Evolutionary conservation across 2,797 vertebrate species (phyloP).

Genomic region (Pseudochromis fuscus): DNA sequence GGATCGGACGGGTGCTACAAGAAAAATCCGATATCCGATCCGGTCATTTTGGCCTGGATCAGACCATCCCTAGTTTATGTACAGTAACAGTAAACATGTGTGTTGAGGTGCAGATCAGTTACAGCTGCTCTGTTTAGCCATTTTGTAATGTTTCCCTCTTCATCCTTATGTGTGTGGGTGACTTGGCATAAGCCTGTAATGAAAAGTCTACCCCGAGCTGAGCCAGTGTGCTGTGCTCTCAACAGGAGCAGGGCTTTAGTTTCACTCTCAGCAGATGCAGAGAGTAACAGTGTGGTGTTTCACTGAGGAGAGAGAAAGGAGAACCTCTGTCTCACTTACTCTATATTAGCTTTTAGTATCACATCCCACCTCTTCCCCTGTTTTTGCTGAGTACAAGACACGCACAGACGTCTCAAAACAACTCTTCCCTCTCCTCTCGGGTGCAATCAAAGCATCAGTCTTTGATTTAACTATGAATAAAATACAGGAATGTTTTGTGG

Average conservation of each 20-base stretch:
- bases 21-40: no score
- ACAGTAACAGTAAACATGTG: no score
- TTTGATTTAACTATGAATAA: constrained; percentile 61
- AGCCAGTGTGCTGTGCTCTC: constrained; percentile 45
- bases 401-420: constrained; percentile 34
- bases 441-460: constrained; percentile 51
- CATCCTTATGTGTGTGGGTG: constrained; percentile 11
- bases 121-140: constrained; percentile 7
- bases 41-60: no score
- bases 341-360: constrained; percentile 63
- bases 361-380: constrained; percentile 52
- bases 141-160: constrained; percentile 7
- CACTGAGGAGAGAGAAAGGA: constrained; percentile 38
- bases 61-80: no score
- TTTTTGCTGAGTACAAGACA: constrained; percentile 50
- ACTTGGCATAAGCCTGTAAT: constrained; percentile 31
- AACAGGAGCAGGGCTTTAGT: constrained; percentile 60
- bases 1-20: no score
- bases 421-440: constrained; percentile 39
- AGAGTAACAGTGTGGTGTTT: constrained; percentile 47
- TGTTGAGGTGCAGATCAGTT: no score
- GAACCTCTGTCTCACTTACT: constrained; percentile 57
- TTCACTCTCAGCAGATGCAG: constrained; percentile 55
- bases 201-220: constrained; percentile 45
- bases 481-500: constrained; percentile 56